Evolutionary conservation across 2,797 vertebrate species (phyloP).

Genomic region (Arrhamphus sclerolepis): DNA sequence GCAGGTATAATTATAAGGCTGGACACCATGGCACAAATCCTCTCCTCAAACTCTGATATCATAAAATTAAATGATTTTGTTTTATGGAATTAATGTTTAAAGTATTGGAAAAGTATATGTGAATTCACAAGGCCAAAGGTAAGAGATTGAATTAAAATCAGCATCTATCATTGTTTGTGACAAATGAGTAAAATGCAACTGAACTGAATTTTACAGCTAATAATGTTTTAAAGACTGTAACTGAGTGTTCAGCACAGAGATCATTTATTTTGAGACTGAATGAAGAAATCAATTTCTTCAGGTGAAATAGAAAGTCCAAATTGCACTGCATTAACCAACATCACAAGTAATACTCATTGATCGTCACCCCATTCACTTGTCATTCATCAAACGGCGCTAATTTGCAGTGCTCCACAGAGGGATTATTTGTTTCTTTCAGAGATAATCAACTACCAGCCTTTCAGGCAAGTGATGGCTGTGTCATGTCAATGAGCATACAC

Average conservation of each 20-base stretch:
- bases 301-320: slow-evolving; percentile 22
- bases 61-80: too few species aligned
- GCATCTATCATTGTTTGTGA: too few species aligned
- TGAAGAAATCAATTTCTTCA: slow-evolving; percentile 4
- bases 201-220: too few species aligned
- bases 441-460: slow-evolving; percentile 52
- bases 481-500: slow-evolving; percentile 29
- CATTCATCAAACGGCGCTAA: slow-evolving; percentile 62
- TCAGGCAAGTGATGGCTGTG: slow-evolving; percentile 30
- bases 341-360: slow-evolving; percentile 56
- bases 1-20: too few species aligned
- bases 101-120: too few species aligned
- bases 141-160: too few species aligned
- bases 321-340: slow-evolving; percentile 44
- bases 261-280: neutral
- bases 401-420: slow-evolving; percentile 29
- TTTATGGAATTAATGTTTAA: too few species aligned
- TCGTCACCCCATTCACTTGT: slow-evolving; percentile 26
- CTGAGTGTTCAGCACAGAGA: neutral
- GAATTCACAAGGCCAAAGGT: too few species aligned
- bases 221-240: neutral
- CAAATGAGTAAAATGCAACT: too few species aligned
- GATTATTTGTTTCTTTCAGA: slow-evolving; percentile 39
- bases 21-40: too few species aligned
- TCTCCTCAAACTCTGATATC: too few species aligned